These are phyloP conservation scores for Kryptopterus vitreolus DNA, from an alignment of 2,797 vertebrate genomes.

Conservation along the genomic window DNA sequence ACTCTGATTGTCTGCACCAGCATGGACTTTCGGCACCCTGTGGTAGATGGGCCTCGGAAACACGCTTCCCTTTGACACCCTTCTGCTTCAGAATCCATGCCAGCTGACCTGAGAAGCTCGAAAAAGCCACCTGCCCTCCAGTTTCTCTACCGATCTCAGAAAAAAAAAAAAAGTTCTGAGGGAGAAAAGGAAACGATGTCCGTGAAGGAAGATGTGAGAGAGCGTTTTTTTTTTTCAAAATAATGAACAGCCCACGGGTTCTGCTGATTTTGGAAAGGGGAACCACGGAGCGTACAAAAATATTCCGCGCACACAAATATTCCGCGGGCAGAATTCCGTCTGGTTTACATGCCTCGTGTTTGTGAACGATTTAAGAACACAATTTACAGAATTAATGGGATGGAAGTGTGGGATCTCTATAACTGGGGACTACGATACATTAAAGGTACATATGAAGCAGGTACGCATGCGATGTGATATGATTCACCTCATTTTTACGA, in stretches of 20 bases:
- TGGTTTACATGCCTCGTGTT: constrained; percentile 73
- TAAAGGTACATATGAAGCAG: no score
- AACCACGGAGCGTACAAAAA: not conserved
- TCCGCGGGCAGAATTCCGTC: constrained; percentile 49
- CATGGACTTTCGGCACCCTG: constrained; percentile 47
- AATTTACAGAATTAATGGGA: constrained; percentile 78
- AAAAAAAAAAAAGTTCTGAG: constrained; percentile 55
- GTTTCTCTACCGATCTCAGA: constrained; percentile 47
- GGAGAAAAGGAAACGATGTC: constrained; percentile 41
- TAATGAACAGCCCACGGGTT: constrained; percentile 46
- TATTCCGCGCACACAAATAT: not conserved
- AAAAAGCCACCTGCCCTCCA: constrained; percentile 52
- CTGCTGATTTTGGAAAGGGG: constrained; percentile 19
- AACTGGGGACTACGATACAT: no score
- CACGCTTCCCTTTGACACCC: constrained; percentile 70
- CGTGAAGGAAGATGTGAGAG: constrained; percentile 24
- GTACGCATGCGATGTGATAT: no score
- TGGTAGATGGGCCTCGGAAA: constrained; percentile 65
- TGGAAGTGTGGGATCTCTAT: constrained; percentile 52
- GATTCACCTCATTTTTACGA: no score
- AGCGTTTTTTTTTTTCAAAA: constrained; percentile 45
- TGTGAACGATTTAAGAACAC: constrained; percentile 72
- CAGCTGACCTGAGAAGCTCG: constrained; percentile 65
- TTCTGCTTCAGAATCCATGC: constrained; percentile 67
- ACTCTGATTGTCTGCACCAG: constrained; percentile 46